Evolutionary conservation across 2,888 invertebrate genomes (phyloP).

Genomic region (Halictus quadricinctus): DNA sequence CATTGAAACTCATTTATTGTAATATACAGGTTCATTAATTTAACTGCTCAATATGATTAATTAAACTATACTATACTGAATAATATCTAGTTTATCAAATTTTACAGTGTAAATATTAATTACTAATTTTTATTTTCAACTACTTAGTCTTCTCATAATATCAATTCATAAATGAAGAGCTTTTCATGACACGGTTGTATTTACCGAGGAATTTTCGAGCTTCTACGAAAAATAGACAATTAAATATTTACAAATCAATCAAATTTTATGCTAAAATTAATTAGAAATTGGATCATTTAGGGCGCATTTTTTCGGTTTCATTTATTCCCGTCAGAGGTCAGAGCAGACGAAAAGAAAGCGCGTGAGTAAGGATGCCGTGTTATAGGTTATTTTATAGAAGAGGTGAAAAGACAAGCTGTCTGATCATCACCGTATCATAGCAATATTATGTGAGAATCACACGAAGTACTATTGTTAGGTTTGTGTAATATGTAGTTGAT

Average conservation of each 20-base stretch:
- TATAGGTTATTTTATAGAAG: conserved; percentile 44
- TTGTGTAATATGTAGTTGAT: conserved; percentile 23
- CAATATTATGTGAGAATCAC: conserved; percentile 42
- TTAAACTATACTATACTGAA: not conserved
- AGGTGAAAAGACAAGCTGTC: not conserved
- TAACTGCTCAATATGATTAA: not conserved
- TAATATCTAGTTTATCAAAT: not conserved
- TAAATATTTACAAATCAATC: not conserved
- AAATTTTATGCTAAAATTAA: not conserved
- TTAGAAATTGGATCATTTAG: not conserved
- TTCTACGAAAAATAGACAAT: not conserved
- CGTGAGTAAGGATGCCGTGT: conserved; percentile 30
- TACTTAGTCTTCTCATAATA: not conserved
- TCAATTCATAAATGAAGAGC: not conserved
- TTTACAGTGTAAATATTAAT: not conserved
- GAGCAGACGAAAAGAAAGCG: conserved; percentile 22
- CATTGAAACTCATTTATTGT: not conserved
- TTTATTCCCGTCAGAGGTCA: conserved; percentile 38
- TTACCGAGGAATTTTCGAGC: not conserved
- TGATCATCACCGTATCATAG: conserved; percentile 11
- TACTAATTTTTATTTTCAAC: not conserved
- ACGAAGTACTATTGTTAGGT: not conserved
- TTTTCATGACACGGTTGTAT: not conserved
- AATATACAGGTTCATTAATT: not conserved
- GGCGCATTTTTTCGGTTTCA: not conserved